Evolutionary conservation across 2,797 vertebrate genomes (phyloP).

Genomic region (Pyrrhura leucotis): DNA sequence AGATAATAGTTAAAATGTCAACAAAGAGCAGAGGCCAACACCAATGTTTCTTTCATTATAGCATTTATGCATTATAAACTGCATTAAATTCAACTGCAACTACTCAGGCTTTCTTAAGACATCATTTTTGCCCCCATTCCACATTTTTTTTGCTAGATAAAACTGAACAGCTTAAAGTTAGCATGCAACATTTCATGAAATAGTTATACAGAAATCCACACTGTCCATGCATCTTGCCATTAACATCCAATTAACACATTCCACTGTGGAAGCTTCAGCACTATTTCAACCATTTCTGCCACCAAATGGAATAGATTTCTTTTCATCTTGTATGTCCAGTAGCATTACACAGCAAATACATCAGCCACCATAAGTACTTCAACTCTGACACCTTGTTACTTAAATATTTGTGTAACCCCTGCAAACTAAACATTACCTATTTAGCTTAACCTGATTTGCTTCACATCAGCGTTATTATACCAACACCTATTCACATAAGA

Average conservation of each 20-base stretch:
- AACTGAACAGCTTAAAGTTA: slow-evolving; percentile 36
- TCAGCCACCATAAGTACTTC: not conserved
- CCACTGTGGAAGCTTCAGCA: not conserved
- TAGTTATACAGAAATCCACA: slow-evolving; percentile 29
- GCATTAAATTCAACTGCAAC: not conserved
- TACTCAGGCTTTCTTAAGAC: not conserved
- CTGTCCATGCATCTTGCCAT: not conserved
- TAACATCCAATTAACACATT: slow-evolving; percentile 5
- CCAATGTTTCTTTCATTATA: not conserved
- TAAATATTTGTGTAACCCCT: not conserved
- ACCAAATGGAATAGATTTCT: not conserved
- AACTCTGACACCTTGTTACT: not conserved
- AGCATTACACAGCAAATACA: not conserved
- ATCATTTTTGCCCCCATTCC: not conserved
- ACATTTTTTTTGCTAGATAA: not conserved
- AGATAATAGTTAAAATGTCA: not conserved
- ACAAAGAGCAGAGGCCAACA: not conserved
- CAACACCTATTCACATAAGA: not conserved
- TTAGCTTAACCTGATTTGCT: not conserved
- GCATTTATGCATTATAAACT: not conserved
- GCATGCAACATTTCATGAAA: slow-evolving; percentile 12
- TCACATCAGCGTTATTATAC: not conserved
- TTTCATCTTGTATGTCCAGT: not conserved
- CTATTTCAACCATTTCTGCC: not conserved
- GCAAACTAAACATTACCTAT: not conserved